phyloP scores from a whole-genome alignment of 2,797 vertebrate genomes.

The Myiotriccus ornatus region DNA sequence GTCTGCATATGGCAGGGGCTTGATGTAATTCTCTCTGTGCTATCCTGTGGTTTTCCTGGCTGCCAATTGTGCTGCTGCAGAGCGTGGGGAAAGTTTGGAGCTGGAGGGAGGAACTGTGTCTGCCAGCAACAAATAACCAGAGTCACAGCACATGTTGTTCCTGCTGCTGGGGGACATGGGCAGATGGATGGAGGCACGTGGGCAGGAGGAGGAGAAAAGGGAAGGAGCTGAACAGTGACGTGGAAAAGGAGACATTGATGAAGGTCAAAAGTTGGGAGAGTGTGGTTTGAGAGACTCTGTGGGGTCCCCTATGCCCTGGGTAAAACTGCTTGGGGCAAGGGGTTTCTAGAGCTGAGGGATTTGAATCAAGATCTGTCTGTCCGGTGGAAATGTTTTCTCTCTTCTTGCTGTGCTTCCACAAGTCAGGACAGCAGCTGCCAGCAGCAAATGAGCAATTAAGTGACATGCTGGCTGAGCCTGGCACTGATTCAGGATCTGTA shows the following conservation, averaged over 20 bases:
- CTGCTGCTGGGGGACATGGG: background rate
- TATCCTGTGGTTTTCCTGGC: background rate
- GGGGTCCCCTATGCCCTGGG: background rate
- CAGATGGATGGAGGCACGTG: background rate
- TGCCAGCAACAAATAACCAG: background rate
- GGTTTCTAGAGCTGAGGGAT: background rate
- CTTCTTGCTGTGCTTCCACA: background rate
- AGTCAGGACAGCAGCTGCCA: background rate
- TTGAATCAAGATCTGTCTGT: background rate
- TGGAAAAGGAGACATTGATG: background rate
- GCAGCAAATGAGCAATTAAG: background rate
- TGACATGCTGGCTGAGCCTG: background rate
- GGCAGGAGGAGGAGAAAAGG: background rate
- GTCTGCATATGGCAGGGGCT: background rate
- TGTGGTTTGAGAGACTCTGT: background rate
- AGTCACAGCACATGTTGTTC: background rate
- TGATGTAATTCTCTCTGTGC: fast-evolving
- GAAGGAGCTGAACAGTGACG: background rate
- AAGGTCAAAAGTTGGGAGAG: background rate
- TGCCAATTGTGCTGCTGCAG: background rate
- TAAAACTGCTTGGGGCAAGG: background rate
- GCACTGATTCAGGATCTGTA: background rate
- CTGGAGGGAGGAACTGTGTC: background rate
- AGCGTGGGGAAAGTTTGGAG: background rate
- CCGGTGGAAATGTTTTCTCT: background rate